A percentile compares a stretch with the other conserved stretches of the same genome.
phyloP scores from a whole-genome alignment of 2,888 invertebrate genomes.

The Macrophya alboannulata region DNA sequence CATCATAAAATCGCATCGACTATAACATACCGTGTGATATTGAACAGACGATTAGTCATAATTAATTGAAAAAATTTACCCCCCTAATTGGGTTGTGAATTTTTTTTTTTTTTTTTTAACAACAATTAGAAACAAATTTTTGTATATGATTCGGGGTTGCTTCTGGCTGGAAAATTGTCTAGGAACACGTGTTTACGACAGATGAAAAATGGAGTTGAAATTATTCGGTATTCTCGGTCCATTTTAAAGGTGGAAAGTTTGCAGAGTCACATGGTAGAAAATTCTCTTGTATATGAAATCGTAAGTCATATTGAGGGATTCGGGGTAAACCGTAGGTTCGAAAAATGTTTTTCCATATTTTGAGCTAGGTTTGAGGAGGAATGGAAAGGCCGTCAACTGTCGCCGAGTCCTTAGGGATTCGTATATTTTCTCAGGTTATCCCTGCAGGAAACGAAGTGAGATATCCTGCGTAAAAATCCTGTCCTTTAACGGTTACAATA shows the following conservation, averaged over 20 bases:
- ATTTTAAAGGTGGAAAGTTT: neutral
- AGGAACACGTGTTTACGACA: neutral
- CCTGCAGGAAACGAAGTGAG: conserved; percentile 46
- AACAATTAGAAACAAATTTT: no score
- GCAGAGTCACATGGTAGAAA: neutral
- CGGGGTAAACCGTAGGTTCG: neutral
- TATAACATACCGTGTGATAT: neutral
- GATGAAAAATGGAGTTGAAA: neutral
- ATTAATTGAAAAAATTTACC: neutral
- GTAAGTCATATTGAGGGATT: neutral
- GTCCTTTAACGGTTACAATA: conserved; percentile 22
- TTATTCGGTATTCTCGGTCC: neutral
- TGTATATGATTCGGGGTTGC: neutral
- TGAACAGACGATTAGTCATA: neutral
- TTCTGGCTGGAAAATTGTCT: neutral
- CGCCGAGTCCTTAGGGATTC: conserved; percentile 47
- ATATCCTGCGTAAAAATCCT: conserved; percentile 27
- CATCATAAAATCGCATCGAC: neutral
- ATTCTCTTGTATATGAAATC: neutral
- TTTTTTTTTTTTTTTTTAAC: neutral
- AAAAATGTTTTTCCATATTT: conserved; percentile 24
- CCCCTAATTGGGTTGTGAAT: neutral
- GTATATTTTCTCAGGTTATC: conserved; percentile 53
- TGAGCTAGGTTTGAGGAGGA: neutral
- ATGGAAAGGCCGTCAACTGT: conserved; percentile 41